phyloP scores from a whole-genome alignment of 92 coral and sea anemone genomes.

The Parazoanthus darwini region DNA sequence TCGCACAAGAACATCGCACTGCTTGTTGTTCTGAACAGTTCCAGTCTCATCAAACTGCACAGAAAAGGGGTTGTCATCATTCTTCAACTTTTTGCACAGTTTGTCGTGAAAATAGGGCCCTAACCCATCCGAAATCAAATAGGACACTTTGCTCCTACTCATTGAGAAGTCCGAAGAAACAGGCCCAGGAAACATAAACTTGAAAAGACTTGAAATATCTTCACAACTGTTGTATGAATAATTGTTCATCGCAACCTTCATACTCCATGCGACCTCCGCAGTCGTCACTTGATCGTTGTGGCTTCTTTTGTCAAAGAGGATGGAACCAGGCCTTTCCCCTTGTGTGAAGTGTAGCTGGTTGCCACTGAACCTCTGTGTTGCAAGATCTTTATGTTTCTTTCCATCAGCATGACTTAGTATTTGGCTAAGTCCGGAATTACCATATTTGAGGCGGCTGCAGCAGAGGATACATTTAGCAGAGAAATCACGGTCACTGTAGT shows the following conservation, averaged over 20 bases:
- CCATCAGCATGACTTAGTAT: slow-evolving; percentile 42
- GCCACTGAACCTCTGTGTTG: slow-evolving; percentile 39
- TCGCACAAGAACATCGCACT: background rate
- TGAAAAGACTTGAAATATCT: slow-evolving; percentile 40
- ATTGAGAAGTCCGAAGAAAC: slow-evolving; percentile 41
- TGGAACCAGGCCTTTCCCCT: slow-evolving; percentile 9
- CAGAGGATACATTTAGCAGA: slow-evolving; percentile 31
- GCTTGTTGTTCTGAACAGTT: slow-evolving; percentile 35
- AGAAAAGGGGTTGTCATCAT: slow-evolving; percentile 19
- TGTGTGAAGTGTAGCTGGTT: slow-evolving; percentile 38
- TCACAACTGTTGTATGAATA: slow-evolving; percentile 39
- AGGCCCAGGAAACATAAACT: slow-evolving; percentile 42
- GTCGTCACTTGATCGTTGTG: slow-evolving; percentile 15
- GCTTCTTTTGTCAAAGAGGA: slow-evolving; percentile 22
- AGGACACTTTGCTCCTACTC: slow-evolving; percentile 43
- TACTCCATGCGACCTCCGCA: slow-evolving; percentile 18
- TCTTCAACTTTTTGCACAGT: slow-evolving; percentile 20
- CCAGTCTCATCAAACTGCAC: slow-evolving; percentile 38
- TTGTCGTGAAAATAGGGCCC: slow-evolving; percentile 39
- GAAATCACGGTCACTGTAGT: slow-evolving; percentile 12
- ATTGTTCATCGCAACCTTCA: slow-evolving; percentile 28
- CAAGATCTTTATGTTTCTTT: slow-evolving; percentile 42
- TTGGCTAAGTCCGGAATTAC: slow-evolving; percentile 43
- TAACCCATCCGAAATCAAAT: slow-evolving; percentile 32
- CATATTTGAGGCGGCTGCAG: slow-evolving; percentile 28